These are phyloP conservation scores for Gasterosteus nipponicus DNA, from an alignment of 2,113 vertebrate genomes.

Conservation along the genomic window DNA sequence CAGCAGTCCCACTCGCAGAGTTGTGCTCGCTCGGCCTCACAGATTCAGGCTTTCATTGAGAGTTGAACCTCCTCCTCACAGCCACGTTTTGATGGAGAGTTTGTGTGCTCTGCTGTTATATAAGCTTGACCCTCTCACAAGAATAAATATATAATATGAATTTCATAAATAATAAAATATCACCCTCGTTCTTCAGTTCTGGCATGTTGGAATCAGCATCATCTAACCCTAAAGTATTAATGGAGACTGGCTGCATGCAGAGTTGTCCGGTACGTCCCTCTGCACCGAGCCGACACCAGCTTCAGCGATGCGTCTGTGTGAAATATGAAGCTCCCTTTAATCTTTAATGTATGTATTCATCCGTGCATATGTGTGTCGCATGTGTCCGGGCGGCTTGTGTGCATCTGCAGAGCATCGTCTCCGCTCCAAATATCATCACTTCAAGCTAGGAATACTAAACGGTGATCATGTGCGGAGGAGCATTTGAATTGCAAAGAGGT, in stretches of 20 bases:
- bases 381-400: slow-evolving; percentile 29
- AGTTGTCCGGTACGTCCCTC: neutral
- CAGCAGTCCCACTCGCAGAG: slow-evolving; percentile 51
- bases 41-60: neutral
- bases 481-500: slow-evolving; percentile 65
- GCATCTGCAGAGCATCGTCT: slow-evolving; percentile 8
- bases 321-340: slow-evolving; percentile 30
- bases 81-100: neutral
- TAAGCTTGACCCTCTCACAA: neutral
- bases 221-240: neutral
- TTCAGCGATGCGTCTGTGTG: neutral
- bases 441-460: slow-evolving; percentile 46
- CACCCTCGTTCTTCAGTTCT: neutral
- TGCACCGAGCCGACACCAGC: neutral
- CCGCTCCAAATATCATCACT: slow-evolving; percentile 21
- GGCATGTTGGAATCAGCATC: neutral
- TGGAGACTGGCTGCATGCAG: neutral
- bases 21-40: neutral
- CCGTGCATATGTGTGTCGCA: slow-evolving; percentile 7
- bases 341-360: slow-evolving; percentile 28
- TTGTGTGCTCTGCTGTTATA: neutral
- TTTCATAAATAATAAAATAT: neutral
- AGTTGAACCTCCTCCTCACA: neutral
- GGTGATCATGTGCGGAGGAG: slow-evolving; percentile 4
- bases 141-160: neutral